A percentile compares a stretch with the other conserved stretches of the same genome.
Evolutionary conservation across 2,888 invertebrate genomes (phyloP).

Genomic region (Drosophila hamatofila): DNA sequence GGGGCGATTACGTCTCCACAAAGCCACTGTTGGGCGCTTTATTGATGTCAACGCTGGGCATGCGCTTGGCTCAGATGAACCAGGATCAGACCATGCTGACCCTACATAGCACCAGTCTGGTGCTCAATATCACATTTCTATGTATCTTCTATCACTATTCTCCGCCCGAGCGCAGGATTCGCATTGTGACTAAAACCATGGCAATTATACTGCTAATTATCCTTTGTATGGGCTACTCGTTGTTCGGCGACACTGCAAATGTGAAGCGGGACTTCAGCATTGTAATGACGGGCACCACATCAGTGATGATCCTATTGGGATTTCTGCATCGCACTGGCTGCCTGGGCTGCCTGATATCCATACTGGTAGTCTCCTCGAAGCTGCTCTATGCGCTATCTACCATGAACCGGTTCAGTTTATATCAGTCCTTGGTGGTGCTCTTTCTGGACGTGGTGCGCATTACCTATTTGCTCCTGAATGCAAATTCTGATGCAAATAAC

Average conservation of each 20-base stretch:
- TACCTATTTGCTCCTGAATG: accelerated
- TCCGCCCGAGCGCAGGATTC: not conserved
- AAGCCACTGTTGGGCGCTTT: slow-evolving; percentile 17
- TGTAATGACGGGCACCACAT: slow-evolving; percentile 4
- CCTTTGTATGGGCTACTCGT: slow-evolving; percentile 15
- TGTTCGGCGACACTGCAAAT: not conserved
- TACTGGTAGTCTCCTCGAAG: slow-evolving; percentile 8
- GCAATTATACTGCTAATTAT: not conserved
- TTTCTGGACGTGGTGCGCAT: slow-evolving; percentile 12
- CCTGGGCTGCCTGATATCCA: slow-evolving; percentile 19
- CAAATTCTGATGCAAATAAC: too few species aligned
- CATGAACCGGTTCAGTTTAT: not conserved
- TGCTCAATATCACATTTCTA: slow-evolving; percentile 1
- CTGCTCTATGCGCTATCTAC: slow-evolving; percentile 21
- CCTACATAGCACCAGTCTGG: not conserved
- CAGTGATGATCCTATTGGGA: slow-evolving; percentile 1
- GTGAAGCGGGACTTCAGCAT: slow-evolving; percentile 7
- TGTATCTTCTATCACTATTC: not conserved
- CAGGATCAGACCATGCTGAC: not conserved
- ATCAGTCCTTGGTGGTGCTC: slow-evolving; percentile 24
- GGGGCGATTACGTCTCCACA: not conserved
- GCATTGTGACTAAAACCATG: not conserved
- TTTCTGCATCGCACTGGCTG: not conserved
- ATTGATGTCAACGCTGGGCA: slow-evolving; percentile 10
- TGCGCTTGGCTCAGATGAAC: slow-evolving; percentile 25